Conservation (phyloP, 2,113 vertebrate species). For the Acrocephalus arundinaceus region DNA sequence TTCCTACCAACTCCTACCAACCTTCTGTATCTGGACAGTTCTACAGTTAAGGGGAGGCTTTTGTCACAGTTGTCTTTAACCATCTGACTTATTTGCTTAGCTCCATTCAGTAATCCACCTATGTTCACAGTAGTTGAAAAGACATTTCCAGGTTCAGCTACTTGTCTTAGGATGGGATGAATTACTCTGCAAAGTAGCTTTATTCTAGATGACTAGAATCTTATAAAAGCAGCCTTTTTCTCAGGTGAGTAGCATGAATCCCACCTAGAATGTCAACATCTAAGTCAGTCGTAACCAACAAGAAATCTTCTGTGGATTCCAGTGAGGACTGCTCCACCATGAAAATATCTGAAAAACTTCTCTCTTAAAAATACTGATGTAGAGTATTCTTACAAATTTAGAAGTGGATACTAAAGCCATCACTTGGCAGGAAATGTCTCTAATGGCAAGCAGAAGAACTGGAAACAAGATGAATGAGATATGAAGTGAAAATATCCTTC, state of each 20-base stretch:
- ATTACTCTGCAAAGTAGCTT: not conserved
- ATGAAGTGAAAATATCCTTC: not conserved
- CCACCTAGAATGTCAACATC: not conserved
- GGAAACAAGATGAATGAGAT: not conserved
- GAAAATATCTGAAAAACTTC: not conserved
- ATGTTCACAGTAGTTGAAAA: not conserved
- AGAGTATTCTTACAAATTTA: not conserved
- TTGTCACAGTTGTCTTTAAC: not conserved
- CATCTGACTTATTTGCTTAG: not conserved
- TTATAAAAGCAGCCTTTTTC: not conserved
- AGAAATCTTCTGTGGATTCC: not conserved
- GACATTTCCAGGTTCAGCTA: not conserved
- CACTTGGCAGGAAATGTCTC: not conserved
- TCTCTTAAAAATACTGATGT: not conserved
- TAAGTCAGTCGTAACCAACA: not conserved
- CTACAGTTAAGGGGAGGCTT: not conserved
- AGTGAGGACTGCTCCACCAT: not conserved
- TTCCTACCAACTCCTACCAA: not conserved
- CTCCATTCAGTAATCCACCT: not conserved
- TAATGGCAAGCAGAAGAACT: not conserved
- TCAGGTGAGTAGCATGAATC: not conserved
- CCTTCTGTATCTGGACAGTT: not conserved
- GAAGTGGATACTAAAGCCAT: not conserved
- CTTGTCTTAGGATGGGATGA: not conserved
- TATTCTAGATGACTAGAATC: not conserved